phyloP scores from a whole-genome alignment of 2,113 vertebrate species.

The Odobenus rosmarus region DNA sequence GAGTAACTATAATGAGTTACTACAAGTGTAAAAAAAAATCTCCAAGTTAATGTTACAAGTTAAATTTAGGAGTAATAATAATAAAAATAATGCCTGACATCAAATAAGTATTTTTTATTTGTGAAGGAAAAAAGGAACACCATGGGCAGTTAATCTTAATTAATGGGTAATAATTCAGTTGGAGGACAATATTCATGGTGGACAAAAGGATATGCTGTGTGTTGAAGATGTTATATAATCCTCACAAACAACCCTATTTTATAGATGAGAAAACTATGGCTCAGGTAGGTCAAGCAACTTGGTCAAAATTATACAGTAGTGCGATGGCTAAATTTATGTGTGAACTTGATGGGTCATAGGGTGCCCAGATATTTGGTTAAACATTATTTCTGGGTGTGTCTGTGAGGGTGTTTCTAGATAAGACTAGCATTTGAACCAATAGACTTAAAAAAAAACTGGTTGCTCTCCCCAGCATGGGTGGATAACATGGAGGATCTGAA shows the following conservation, averaged over 20 bases:
- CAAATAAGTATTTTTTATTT: neutral
- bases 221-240: neutral
- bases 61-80: neutral
- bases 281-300: neutral
- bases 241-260: neutral
- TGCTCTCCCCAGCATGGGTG: neutral
- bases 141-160: neutral
- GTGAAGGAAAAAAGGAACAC: neutral
- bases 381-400: neutral
- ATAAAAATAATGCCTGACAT: neutral
- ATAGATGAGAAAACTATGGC: neutral
- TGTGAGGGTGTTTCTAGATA: neutral
- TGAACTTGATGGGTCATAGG: neutral
- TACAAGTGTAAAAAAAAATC: neutral
- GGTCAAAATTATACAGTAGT: neutral
- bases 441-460: neutral
- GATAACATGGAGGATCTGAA: neutral
- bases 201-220: neutral
- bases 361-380: neutral
- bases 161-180: neutral
- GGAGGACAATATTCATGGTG: neutral
- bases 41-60: neutral
- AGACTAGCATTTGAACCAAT: neutral
- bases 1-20: neutral
- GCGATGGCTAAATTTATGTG: neutral